Evolutionary conservation across 2,797 vertebrate genomes (phyloP), one percentile per base, ranked within the genome.

Genomic region (Onychomys arenicola): DNA sequence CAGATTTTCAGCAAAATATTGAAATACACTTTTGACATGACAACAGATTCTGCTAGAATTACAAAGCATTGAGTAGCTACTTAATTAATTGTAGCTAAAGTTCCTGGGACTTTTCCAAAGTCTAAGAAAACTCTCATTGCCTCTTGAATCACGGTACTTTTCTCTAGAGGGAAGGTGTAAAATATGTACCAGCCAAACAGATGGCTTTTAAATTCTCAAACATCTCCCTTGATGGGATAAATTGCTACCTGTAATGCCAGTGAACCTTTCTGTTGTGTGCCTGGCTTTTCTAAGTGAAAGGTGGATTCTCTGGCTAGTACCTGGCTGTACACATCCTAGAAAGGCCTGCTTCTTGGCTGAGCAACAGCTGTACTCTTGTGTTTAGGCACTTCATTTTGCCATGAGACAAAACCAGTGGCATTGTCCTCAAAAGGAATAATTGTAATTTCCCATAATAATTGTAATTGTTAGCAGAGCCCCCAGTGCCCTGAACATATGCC

Each of bases 1-100:
- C 85, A 80, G 34, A 85, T 96, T 96, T 95, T 80, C 77, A 85
- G 73, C 63, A 91, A 90, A 94, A 90, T 95, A 95, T 61, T 91
- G 92, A 97, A 97, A 95, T 95, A 91, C 52, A 94, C 81, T 93
- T 97, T 90, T 89, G 95, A 96, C 87, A 88, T 6, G 80, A 90
- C 89, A 90, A 67, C 84, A 77, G 49, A 71, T 63, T 87, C 71
- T 76, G 77, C 90, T 92, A 89, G 67, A 96, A 96, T 93, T 57
- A 76, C 76, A 92, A 94, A 90, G 46, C 19, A 19, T 84, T 52
- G 55, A 89, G 67, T 61, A 90, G 73, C 84, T 95, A 27, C 91
- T 94, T 93, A 92, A 97, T 96, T 95, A 96, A 96, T 93, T 95
- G 49, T 40, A 29, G 91, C 67, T 83, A 86, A 82, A 65, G 32